A percentile compares a stretch with the other conserved stretches of the same genome.
These are phyloP conservation scores for Varanus komodoensis DNA, from an alignment of 2,113 vertebrate species.

Conservation along the genomic window DNA sequence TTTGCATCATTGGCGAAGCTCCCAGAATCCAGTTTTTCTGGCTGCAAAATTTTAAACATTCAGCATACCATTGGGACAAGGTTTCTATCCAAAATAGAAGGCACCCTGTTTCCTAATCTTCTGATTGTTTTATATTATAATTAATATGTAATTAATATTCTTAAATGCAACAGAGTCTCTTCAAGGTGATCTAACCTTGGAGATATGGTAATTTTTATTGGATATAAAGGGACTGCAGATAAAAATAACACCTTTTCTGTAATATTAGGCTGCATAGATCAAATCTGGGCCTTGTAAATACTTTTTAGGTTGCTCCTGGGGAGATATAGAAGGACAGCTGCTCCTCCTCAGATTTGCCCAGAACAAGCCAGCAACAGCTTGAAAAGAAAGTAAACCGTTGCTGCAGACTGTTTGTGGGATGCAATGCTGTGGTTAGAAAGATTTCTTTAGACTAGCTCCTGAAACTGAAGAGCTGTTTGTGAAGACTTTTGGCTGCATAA, in stretches of 20 bases:
- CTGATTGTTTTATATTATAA: slow-evolving; percentile 30
- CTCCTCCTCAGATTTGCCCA: background rate
- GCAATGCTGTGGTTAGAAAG: background rate
- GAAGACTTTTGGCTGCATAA: slow-evolving; percentile 11
- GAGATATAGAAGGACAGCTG: background rate
- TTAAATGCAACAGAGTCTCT: slow-evolving; percentile 9
- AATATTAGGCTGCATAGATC: slow-evolving; percentile 2
- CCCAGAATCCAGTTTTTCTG: background rate
- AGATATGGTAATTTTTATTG: slow-evolving; percentile 33
- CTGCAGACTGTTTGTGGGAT: background rate
- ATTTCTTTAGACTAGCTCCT: slow-evolving; percentile 6
- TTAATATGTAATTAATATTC: slow-evolving; percentile 43
- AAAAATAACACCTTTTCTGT: slow-evolving; percentile 28
- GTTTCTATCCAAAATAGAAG: background rate
- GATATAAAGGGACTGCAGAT: slow-evolving; percentile 38
- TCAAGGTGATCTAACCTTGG: slow-evolving; percentile 44
- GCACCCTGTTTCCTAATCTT: background rate
- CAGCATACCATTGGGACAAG: background rate
- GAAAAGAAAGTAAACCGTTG: background rate
- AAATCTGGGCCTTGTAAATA: slow-evolving; percentile 13
- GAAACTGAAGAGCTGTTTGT: background rate
- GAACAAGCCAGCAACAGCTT: slow-evolving; percentile 8
- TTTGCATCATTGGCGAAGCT: background rate
- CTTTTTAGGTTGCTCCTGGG: background rate
- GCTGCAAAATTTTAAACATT: background rate